These are phyloP conservation scores for Cephus cinctus DNA, from an alignment of 1,140 invertebrate species.

Conservation along the genomic window DNA sequence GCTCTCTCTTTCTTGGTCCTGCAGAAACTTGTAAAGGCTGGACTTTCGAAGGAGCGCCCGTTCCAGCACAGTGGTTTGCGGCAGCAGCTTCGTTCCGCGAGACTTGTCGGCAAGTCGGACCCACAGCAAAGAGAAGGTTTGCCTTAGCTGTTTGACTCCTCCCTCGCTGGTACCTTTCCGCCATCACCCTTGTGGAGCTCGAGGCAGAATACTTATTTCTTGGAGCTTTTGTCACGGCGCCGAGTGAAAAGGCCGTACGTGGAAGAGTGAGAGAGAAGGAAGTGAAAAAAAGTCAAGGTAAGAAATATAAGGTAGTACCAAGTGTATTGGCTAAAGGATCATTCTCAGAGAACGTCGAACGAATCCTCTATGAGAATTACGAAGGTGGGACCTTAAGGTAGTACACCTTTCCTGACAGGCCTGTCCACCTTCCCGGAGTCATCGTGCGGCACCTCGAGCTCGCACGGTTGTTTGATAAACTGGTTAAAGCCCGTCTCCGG, in stretches of 20 bases:
- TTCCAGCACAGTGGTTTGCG: slow-evolving; percentile 10
- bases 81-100: slow-evolving; percentile 15
- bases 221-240: no score
- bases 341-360: no score
- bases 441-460: slow-evolving; percentile 8
- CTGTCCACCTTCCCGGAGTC: slow-evolving; percentile 24
- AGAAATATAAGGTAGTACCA: no score
- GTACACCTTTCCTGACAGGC: no score
- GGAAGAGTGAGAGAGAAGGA: no score
- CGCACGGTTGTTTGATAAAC: slow-evolving; percentile 44
- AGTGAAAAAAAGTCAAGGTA: no score
- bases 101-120: background rate
- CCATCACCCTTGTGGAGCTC: slow-evolving; percentile 15
- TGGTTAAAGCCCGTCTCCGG: slow-evolving; percentile 35
- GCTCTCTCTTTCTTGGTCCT: no score
- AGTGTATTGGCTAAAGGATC: no score
- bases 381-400: no score
- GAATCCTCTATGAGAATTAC: no score
- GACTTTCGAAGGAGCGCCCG: slow-evolving; percentile 9
- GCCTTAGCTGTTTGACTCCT: slow-evolving; percentile 41
- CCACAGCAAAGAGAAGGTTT: slow-evolving; percentile 30
- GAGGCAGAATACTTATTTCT: background rate
- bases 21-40: no score
- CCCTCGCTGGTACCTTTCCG: slow-evolving; percentile 26
- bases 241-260: no score